These are phyloP conservation scores for Tiphia femorata DNA, from an alignment of 2,888 invertebrate genomes.

Conservation along the genomic window DNA sequence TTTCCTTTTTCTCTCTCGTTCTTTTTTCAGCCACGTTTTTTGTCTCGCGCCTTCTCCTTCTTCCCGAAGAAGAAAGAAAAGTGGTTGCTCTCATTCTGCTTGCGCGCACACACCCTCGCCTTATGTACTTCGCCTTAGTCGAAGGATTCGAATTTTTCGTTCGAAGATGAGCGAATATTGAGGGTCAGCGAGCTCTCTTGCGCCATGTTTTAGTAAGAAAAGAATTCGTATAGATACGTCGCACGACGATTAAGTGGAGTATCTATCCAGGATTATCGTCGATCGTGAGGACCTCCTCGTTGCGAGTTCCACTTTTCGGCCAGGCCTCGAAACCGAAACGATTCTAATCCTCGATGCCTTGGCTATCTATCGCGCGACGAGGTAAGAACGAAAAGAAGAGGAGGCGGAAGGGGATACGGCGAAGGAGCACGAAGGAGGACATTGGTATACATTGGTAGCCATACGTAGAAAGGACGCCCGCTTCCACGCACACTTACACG, in stretches of 20 bases:
- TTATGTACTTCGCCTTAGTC: too few relatives aligned
- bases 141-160: background rate
- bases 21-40: conserved; percentile 9
- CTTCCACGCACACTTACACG: too few relatives aligned
- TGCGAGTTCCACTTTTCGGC: background rate
- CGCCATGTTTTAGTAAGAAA: too few relatives aligned
- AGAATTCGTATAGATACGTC: background rate
- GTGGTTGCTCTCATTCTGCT: background rate
- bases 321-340: conserved; percentile 20
- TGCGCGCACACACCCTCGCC: too few relatives aligned
- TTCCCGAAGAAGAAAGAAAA: background rate
- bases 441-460: conserved; percentile 7
- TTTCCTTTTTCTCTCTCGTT: conserved; percentile 21
- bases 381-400: conserved; percentile 15
- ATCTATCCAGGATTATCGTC: background rate
- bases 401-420: conserved; percentile 8
- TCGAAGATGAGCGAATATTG: background rate
- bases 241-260: background rate
- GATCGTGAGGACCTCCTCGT: background rate
- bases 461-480: conserved; percentile 17
- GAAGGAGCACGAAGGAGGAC: conserved; percentile 3
- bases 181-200: background rate
- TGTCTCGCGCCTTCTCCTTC: background rate
- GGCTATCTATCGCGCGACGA: too few relatives aligned
- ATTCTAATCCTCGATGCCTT: conserved; percentile 25